Conservation (phyloP, 2,113 vertebrate species). For the Xiphophorus maculatus region DNA sequence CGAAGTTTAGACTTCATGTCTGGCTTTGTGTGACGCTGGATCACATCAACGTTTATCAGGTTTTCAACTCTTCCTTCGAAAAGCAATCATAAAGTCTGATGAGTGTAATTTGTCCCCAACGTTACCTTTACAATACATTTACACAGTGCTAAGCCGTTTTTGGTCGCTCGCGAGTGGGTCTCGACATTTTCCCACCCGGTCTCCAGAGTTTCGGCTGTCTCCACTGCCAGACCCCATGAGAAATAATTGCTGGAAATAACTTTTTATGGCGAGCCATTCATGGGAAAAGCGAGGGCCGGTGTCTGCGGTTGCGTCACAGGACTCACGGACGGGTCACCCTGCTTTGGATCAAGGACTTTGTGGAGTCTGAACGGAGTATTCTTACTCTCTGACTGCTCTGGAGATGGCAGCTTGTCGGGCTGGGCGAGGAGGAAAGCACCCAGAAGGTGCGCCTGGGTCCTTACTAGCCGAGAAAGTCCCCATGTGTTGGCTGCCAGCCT, state of each 20-base stretch:
- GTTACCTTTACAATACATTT: neutral
- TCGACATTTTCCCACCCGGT: neutral
- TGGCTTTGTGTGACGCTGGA: neutral
- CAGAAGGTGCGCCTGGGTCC: constrained; percentile 33
- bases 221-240: constrained; percentile 20
- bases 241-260: constrained; percentile 52
- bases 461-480: constrained; percentile 17
- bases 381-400: constrained; percentile 24
- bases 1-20: constrained; percentile 7
- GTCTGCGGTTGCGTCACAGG: constrained; percentile 48
- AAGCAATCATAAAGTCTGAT: neutral
- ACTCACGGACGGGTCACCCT: constrained; percentile 13
- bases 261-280: constrained; percentile 43
- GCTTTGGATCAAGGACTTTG: constrained; percentile 23
- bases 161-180: neutral
- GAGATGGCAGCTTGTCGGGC: constrained; percentile 21
- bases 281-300: constrained; percentile 63
- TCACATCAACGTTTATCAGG: constrained; percentile 15
- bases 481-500: constrained; percentile 51
- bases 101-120: neutral
- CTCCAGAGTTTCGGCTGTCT: constrained; percentile 29
- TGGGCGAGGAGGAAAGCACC: constrained; percentile 39
- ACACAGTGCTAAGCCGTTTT: no score
- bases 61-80: constrained; percentile 4
- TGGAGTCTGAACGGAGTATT: constrained; percentile 32